Conservation (phyloP, 2,113 vertebrate species). For the Dicrurus megarhynchus region DNA sequence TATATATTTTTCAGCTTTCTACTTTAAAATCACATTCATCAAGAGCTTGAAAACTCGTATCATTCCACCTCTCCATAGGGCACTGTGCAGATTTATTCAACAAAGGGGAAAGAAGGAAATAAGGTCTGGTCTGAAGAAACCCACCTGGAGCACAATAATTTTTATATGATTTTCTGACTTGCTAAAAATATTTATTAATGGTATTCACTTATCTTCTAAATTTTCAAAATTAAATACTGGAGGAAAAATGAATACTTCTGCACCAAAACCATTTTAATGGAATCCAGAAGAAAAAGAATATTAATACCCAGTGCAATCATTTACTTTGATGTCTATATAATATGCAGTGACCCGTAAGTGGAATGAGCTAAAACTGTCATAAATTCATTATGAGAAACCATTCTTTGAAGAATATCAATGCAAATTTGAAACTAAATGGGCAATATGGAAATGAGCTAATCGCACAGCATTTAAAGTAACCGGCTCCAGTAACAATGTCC, state of each 20-base stretch:
- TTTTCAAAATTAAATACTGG: background rate
- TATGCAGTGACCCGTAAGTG: background rate
- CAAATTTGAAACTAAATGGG: background rate
- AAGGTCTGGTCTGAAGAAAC: background rate
- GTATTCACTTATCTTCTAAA: background rate
- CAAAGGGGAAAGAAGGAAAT: background rate
- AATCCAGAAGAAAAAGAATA: constrained; percentile 13
- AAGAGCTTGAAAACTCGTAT: background rate
- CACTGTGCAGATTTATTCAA: background rate
- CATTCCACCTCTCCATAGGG: background rate
- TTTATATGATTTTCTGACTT: background rate
- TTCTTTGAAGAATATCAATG: constrained; percentile 39
- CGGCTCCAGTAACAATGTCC: background rate
- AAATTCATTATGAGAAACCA: constrained; percentile 42
- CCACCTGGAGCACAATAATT: background rate
- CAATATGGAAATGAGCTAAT: constrained; percentile 19
- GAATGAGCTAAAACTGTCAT: constrained; percentile 34
- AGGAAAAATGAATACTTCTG: background rate
- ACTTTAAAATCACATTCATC: background rate
- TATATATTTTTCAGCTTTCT: background rate
- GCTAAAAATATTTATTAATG: background rate
- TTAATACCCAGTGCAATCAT: background rate
- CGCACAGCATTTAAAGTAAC: background rate
- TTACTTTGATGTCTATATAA: constrained; percentile 47
- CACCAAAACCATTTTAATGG: background rate